These are phyloP conservation scores for Gortyna flavago DNA, from an alignment of 2,888 invertebrate genomes.

Conservation along the genomic window DNA sequence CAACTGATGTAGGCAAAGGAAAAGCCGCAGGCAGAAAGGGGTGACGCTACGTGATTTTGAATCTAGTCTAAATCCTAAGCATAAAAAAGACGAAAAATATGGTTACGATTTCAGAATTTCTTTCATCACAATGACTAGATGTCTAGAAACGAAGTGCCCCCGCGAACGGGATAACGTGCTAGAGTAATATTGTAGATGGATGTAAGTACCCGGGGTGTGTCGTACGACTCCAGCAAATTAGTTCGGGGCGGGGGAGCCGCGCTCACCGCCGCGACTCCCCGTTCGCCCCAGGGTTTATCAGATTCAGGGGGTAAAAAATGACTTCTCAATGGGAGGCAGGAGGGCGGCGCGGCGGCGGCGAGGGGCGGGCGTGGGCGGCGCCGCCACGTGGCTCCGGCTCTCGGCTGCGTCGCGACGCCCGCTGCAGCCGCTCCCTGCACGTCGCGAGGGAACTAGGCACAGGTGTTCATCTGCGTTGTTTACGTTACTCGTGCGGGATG, in stretches of 20 bases:
- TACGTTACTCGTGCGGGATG: slow-evolving; percentile 75
- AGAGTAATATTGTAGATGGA: slow-evolving; percentile 90
- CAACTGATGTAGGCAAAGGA: background rate
- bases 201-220: slow-evolving; percentile 90
- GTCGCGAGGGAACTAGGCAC: slow-evolving; percentile 72
- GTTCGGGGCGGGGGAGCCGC: slow-evolving; percentile 90
- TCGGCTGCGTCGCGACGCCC: slow-evolving; percentile 78
- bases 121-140: slow-evolving; percentile 82
- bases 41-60: background rate
- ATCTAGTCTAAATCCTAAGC: background rate
- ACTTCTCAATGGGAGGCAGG: slow-evolving; percentile 89
- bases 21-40: background rate
- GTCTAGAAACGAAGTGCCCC: slow-evolving; percentile 87
- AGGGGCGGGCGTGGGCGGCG: slow-evolving; percentile 87
- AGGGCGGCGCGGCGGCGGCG: slow-evolving; percentile 82
- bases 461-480: slow-evolving; percentile 72
- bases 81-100: slow-evolving; percentile 53
- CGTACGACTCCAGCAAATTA: slow-evolving; percentile 89
- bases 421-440: slow-evolving; percentile 73
- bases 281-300: slow-evolving; percentile 86
- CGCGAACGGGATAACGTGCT: slow-evolving; percentile 89
- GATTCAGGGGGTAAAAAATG: slow-evolving; percentile 90
- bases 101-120: slow-evolving; percentile 79
- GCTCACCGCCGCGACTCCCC: slow-evolving; percentile 73
- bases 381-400: slow-evolving; percentile 85